A percentile compares a stretch with the other conserved stretches of the same genome.
phyloP scores from a whole-genome alignment of 1,140 invertebrate genomes.

The Leptestheria dahalacensis region DNA sequence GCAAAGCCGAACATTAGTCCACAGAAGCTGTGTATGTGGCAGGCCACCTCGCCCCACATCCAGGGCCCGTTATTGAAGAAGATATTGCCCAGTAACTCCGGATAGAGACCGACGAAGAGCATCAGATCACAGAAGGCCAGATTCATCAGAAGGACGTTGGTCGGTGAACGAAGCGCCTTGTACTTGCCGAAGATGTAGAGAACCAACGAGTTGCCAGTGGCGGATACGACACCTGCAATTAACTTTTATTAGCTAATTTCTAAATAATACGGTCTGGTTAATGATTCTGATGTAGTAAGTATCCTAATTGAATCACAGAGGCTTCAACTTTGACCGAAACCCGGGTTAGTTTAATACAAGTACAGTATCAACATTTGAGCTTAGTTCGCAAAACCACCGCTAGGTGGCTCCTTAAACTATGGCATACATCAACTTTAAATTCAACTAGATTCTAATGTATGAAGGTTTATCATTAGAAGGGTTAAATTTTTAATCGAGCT shows the following conservation, averaged over 20 bases:
- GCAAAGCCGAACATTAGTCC: conserved; percentile 23
- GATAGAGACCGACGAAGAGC: conserved; percentile 20
- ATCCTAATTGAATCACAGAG: too few relatives aligned
- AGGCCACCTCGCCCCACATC: conserved; percentile 18
- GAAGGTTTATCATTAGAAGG: too few relatives aligned
- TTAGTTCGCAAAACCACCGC: too few relatives aligned
- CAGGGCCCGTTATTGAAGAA: conserved; percentile 19
- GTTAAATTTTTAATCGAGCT: too few relatives aligned
- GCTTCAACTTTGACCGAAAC: too few relatives aligned
- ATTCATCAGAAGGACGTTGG: conserved; percentile 32
- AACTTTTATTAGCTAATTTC: not conserved
- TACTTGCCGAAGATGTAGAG: conserved; percentile 18
- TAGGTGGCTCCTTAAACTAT: too few relatives aligned
- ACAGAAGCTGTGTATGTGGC: conserved; percentile 17
- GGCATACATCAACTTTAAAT: not conserved
- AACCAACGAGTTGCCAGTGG: conserved; percentile 17
- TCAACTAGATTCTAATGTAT: not conserved
- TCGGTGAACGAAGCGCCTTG: conserved; percentile 26
- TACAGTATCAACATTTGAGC: too few relatives aligned
- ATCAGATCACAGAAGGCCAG: conserved; percentile 29
- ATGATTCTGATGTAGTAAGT: too few relatives aligned
- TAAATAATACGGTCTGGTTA: too few relatives aligned
- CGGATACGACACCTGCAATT: conserved; percentile 13
- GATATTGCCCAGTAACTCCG: conserved; percentile 30
- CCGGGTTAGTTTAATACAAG: too few relatives aligned